phyloP scores from a whole-genome alignment of 2,797 vertebrate species.

The Gallirallus australis region DNA sequence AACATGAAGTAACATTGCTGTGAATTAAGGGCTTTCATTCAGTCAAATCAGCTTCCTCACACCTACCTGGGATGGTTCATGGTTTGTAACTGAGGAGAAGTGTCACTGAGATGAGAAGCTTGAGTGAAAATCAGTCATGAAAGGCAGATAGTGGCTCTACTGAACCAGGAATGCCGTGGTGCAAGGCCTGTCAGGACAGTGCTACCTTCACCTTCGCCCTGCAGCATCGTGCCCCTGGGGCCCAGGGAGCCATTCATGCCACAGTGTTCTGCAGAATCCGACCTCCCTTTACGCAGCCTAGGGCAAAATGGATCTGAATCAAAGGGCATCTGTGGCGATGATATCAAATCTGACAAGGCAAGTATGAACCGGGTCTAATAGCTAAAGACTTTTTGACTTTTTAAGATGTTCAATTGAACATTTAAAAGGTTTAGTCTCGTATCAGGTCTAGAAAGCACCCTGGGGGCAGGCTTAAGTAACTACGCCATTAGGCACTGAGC shows the following conservation, averaged over 20 bases:
- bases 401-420: slow-evolving; percentile 79
- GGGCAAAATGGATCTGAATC: not conserved
- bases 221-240: not conserved
- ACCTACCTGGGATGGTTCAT: not conserved
- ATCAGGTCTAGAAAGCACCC: slow-evolving; percentile 77
- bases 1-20: not conserved
- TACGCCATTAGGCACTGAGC: slow-evolving; percentile 80
- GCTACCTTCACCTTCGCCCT: not conserved
- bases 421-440: slow-evolving; percentile 82
- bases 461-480: slow-evolving; percentile 81
- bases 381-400: slow-evolving; percentile 77
- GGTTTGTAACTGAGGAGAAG: not conserved
- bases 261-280: not conserved
- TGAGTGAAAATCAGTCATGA: not conserved
- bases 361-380: slow-evolving; percentile 60
- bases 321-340: not conserved
- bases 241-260: not conserved
- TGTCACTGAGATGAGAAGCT: not conserved
- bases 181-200: not conserved
- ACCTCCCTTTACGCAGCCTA: not conserved
- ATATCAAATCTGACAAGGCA: slow-evolving; percentile 57
- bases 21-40: not conserved
- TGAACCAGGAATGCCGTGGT: not conserved
- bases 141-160: not conserved
- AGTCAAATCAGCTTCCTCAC: not conserved